Evolutionary conservation across 2,888 invertebrate genomes (phyloP), one percentile per base, ranked within the genome.

Genomic region (Marronus borbonicus): DNA sequence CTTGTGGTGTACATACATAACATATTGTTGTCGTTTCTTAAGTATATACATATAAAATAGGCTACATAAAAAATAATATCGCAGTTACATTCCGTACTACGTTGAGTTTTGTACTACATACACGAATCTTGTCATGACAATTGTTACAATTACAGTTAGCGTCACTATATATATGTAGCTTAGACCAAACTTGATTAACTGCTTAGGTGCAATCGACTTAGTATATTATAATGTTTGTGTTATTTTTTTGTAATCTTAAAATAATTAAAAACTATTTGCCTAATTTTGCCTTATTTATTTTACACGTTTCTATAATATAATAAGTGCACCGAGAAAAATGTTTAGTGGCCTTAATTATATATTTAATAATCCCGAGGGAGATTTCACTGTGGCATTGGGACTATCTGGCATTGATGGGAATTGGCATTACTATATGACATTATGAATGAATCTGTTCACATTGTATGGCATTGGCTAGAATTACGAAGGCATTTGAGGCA

Each of bases 41-140:
- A 8, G 17, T 58, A 58, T 58, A 58, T 20, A 20, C 20, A 20
- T 55, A 58, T 58, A 58, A 20, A 20, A 20, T 72, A 72, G 39
- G 20, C 31, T 72, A 39, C 17, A 20, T 36, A 58, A 58, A 58
- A 20, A 55, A 8, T 58, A 72, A 58, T 72, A 58, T 39, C 58
- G 72, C 58, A 20, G 72, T 72, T 72, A 58, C 72, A 72, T 72
- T 72, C 72, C 72, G 72, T 72, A 72, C 72, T 72, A 64, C 17
- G 17, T 66, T 28, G 3, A 31, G 17, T 58, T 39, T 20, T 72
- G 20, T 39, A 8, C 20, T 14, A 24, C 49, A 50, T n/a, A 69
- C 8, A 20, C 52, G 36, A 20, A 66, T 39, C 10, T 66, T 17
- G 55, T 7, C 20, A 20, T 72, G 36, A 68, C 5, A 24, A 8